Evolutionary conservation across 2,888 invertebrate species (phyloP), one percentile per base, ranked within the genome.

Genomic region (Drosophila gaucha): DNA sequence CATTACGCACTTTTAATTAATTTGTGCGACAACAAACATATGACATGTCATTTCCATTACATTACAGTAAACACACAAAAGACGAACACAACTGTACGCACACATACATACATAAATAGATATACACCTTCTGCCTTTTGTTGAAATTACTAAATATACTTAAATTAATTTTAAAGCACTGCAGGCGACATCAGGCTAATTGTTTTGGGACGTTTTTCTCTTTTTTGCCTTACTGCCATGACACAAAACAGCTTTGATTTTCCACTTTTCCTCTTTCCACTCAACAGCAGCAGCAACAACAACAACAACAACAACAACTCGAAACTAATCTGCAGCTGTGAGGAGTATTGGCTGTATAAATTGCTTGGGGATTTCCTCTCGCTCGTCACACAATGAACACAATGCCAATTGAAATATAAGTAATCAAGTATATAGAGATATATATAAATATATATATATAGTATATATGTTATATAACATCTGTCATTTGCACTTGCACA

Each of bases 221-320:
- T 67, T 57, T 62, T 57, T 47, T 47, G 39, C 31, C 28, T 54
- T 56, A 30, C 35, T 31, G 22, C 46, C 57, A 68, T 43, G 59
- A 63, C 76, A 73, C 64, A 70, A 69, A 76, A 65, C 67, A 68
- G 77, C 80, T 78, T 80, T 80, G 80, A 80, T 78, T 78, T 78
- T 78, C 63, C 74, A 64, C 75, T 78, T 78, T 75, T 74, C 62
- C 60, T 74, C 67, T 77, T 71, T 71, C 43, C 64, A 62, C 59
- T 63, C 59, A 43, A 12, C 47, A 56, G 18, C 50, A 57, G 38
- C 16, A 50, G 2, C 35, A 39, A 10, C 28, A 41, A 14, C 44
- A 33, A 20, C 28, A 58, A 18, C 18, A 30, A 30, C 49, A 56
- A 57, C 54, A 59, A 50, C 51, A 31, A 57, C n/a, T n/a, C n/a